phyloP scores from a whole-genome alignment of 2,888 invertebrate species.

The Oxystoma pomonae region DNA sequence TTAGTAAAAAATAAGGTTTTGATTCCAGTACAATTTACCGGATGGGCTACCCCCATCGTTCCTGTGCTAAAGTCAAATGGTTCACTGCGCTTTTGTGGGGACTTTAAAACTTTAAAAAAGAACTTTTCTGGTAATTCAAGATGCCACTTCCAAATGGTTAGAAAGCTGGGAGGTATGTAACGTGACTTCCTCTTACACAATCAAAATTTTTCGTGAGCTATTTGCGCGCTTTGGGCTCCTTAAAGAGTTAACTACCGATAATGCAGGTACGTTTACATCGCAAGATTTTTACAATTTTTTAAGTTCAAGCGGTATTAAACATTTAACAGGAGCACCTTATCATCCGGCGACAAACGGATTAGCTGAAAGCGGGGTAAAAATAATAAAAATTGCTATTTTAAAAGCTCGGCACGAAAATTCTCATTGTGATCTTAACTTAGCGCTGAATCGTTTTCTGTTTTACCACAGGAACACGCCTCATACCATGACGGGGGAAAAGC shows the following conservation, averaged over 20 bases:
- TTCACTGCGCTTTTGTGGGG: no score
- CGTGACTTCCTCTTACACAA: no score
- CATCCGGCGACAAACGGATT: background rate
- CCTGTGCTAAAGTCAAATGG: no score
- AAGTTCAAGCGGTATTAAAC: background rate
- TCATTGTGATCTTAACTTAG: background rate
- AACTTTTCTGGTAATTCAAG: no score
- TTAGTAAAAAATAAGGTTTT: no score
- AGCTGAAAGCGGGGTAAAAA: background rate
- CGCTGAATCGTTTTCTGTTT: slow-evolving; percentile 12
- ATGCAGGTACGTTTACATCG: background rate
- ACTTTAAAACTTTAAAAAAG: no score
- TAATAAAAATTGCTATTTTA: background rate
- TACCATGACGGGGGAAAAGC: background rate
- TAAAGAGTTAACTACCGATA: slow-evolving; percentile 5
- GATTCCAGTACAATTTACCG: no score
- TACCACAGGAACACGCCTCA: slow-evolving; percentile 12
- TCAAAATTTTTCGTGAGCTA: no score
- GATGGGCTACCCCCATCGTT: no score
- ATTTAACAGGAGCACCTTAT: background rate
- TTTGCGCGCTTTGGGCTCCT: slow-evolving; percentile 17
- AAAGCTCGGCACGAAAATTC: background rate
- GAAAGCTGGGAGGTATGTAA: no score
- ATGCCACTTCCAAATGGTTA: no score
- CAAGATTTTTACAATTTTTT: background rate